Evolutionary conservation across 2,888 invertebrate genomes (phyloP).

Genomic region (Melanargia galathea): DNA sequence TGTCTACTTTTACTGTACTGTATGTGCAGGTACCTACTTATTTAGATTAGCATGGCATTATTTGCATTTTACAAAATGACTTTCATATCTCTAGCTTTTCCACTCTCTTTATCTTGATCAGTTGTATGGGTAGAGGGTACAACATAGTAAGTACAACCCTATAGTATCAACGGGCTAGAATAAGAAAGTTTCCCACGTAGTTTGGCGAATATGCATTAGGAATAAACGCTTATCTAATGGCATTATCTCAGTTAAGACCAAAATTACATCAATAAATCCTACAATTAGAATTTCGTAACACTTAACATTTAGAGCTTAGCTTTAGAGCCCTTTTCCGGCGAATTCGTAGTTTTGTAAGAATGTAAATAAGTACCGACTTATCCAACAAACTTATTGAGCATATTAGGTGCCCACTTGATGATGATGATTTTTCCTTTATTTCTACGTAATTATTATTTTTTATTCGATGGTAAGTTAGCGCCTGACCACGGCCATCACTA

Average conservation of each 20-base stretch:
- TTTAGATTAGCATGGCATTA: constrained; percentile 13
- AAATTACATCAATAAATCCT: constrained; percentile 33
- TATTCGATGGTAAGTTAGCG: no score
- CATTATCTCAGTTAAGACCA: constrained; percentile 35
- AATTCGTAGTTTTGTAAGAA: constrained; percentile 4
- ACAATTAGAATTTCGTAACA: constrained; percentile 28
- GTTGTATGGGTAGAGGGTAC: not conserved
- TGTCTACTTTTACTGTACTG: not conserved
- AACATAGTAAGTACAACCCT: constrained; percentile 10
- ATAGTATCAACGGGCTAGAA: constrained; percentile 5
- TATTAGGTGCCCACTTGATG: not conserved
- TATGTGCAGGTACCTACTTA: not conserved
- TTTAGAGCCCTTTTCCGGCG: constrained; percentile 25
- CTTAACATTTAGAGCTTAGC: constrained; percentile 15
- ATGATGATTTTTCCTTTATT: not conserved
- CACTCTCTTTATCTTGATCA: constrained; percentile 2
- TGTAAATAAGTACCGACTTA: not conserved
- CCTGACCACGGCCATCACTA: no score
- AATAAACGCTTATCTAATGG: constrained; percentile 38
- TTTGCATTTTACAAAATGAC: constrained; percentile 21
- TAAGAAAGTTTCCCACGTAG: constrained; percentile 46
- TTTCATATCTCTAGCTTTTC: constrained; percentile 7
- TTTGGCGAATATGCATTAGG: constrained; percentile 39
- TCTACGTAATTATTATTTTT: no score
- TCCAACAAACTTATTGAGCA: not conserved